Percentiles rank a stretch among this genome's conserved stretches.
These are phyloP conservation scores for Moxostoma hubbsi DNA, from an alignment of 2,797 vertebrate genomes.

Conservation along the genomic window DNA sequence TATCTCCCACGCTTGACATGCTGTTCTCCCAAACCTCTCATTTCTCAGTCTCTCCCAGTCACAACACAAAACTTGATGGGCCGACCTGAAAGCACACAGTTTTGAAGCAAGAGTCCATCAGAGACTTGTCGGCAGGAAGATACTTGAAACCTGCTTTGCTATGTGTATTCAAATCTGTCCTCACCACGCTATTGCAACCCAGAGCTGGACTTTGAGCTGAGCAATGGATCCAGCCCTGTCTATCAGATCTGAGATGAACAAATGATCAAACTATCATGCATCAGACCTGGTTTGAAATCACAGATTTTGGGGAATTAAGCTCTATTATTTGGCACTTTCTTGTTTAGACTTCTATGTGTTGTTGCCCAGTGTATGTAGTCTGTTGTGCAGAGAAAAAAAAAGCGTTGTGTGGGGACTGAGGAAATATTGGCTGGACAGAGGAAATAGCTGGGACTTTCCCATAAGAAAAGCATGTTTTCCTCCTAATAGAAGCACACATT, in stretches of 20 bases:
- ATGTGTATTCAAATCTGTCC: conserved; percentile 24
- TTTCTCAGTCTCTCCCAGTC: conserved; percentile 28
- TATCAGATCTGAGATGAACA: conserved; percentile 26
- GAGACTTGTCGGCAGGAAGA: conserved; percentile 13
- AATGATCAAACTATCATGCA: conserved; percentile 27
- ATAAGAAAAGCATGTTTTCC: conserved; percentile 47
- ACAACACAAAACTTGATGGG: conserved; percentile 1
- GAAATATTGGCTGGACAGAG: conserved; percentile 47
- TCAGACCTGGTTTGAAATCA: background rate
- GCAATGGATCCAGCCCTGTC: conserved; percentile 21
- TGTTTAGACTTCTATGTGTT: conserved; percentile 6
- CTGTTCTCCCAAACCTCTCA: conserved; percentile 11
- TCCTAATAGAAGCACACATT: conserved; percentile 47
- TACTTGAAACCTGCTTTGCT: background rate
- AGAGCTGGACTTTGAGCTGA: conserved; percentile 11
- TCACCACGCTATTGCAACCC: conserved; percentile 16
- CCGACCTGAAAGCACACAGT: conserved; percentile 1
- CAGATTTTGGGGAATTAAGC: no score
- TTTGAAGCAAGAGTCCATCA: conserved; percentile 30
- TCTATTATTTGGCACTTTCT: conserved; percentile 17
- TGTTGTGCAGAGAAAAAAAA: conserved; percentile 17
- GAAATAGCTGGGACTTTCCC: conserved; percentile 56
- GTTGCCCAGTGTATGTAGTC: conserved; percentile 27
- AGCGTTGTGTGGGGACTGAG: conserved; percentile 22
- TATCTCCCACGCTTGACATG: conserved; percentile 43